Evolutionary conservation across 92 coral and sea anemone species (phyloP).

Genomic region (Heteractis magnifica): DNA sequence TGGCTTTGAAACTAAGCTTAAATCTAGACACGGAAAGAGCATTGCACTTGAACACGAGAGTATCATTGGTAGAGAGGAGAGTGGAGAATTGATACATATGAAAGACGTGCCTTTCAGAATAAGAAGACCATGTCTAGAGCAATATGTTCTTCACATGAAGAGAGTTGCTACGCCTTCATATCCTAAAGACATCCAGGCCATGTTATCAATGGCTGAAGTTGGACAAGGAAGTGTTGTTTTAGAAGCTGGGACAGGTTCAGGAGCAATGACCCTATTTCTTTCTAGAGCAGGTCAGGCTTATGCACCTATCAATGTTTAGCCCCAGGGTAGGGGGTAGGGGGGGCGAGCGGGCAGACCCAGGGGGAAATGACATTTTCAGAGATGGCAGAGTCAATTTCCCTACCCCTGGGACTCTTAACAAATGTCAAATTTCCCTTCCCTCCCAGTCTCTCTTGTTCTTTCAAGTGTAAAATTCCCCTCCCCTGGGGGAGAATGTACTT

Average conservation of each 20-base stretch:
- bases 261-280: conserved; percentile 40
- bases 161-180: conserved; percentile 46
- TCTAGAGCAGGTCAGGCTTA: conserved; percentile 30
- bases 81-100: background rate
- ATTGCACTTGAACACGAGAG: conserved; percentile 19
- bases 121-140: conserved; percentile 28
- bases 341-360: background rate
- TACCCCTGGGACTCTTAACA: no score
- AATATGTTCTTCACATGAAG: conserved; percentile 32
- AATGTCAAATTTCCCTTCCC: no score
- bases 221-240: conserved; percentile 30
- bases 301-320: background rate
- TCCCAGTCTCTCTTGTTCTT: no score
- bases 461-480: no score
- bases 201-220: conserved; percentile 40
- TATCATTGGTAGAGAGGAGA: conserved; percentile 23
- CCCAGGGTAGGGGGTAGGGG: background rate
- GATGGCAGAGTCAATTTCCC: no score
- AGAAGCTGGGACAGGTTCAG: conserved; percentile 50
- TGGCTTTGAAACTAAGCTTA: conserved; percentile 27
- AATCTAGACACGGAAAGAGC: conserved; percentile 28
- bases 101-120: conserved; percentile 18
- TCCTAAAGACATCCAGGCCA: conserved; percentile 48
- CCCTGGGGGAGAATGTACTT: no score
- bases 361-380: no score